Conservation (phyloP, 2,888 invertebrate genomes). For the Cepaea hortensis region DNA sequence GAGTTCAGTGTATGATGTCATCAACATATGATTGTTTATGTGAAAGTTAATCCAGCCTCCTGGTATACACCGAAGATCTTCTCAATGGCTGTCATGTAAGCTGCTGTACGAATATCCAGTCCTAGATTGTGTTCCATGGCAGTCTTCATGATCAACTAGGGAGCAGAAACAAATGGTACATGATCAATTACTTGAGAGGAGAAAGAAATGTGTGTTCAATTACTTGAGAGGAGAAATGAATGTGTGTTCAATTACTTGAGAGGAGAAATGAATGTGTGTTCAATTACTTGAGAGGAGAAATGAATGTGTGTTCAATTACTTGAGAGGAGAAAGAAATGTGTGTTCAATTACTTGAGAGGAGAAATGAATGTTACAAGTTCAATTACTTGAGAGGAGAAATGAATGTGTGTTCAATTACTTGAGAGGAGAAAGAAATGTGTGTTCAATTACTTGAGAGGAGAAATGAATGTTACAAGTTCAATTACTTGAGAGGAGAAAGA, state of each 20-base stretch:
- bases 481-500: no score
- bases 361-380: background rate
- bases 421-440: background rate
- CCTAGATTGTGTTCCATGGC: slow-evolving; percentile 94
- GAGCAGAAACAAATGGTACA: background rate
- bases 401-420: background rate
- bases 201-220: background rate
- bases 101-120: slow-evolving; percentile 95
- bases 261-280: background rate
- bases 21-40: slow-evolving; percentile 72
- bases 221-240: background rate
- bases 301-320: no score
- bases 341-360: slow-evolving; percentile 83
- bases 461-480: no score
- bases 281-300: no score
- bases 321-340: no score
- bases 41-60: slow-evolving; percentile 94
- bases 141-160: slow-evolving; percentile 93
- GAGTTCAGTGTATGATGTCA: no score
- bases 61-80: slow-evolving; percentile 97
- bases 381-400: background rate
- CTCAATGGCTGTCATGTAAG: slow-evolving; percentile 95
- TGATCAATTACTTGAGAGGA: background rate
- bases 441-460: no score
- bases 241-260: no score